These are phyloP conservation scores for Cryptocephalus moraei DNA, from an alignment of 2,888 invertebrate species.

Conservation along the genomic window DNA sequence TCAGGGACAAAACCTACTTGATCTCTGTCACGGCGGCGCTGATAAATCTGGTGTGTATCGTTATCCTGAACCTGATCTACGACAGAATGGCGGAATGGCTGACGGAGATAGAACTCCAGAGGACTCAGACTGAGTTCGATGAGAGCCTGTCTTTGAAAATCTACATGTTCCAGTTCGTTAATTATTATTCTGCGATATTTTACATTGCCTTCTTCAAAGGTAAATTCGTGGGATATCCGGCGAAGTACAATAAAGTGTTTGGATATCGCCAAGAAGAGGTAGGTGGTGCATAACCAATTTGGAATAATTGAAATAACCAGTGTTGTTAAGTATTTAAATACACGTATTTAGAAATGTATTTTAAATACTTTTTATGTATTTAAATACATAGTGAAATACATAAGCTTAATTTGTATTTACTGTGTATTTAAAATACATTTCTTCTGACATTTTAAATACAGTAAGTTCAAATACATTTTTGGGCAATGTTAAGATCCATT, in stretches of 20 bases:
- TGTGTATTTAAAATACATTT: too few relatives aligned
- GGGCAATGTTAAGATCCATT: too few relatives aligned
- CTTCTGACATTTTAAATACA: too few relatives aligned
- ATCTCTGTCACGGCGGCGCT: conserved; percentile 66
- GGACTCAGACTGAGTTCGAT: conserved; percentile 80
- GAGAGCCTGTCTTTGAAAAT: conserved; percentile 79
- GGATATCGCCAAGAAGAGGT: conserved; percentile 63
- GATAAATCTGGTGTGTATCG: conserved; percentile 67
- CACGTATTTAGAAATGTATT: too few relatives aligned
- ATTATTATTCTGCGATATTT: conserved; percentile 80
- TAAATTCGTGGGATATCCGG: conserved; percentile 70
- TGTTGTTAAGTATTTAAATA: too few relatives aligned
- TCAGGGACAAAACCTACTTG: conserved; percentile 48
- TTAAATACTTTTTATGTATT: too few relatives aligned
- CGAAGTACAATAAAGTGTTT: conserved; percentile 63
- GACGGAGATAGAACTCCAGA: conserved; percentile 63
- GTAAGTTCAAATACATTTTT: too few relatives aligned
- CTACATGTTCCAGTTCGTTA: conserved; percentile 80
- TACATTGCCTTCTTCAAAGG: conserved; percentile 73
- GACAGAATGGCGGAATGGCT: conserved; percentile 53
- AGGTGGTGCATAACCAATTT: too few relatives aligned
- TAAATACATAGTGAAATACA: too few relatives aligned
- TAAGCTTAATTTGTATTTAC: too few relatives aligned
- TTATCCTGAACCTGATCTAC: conserved; percentile 63
- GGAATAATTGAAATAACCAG: not conserved